Base-by-base conservation (phyloP, 1,140 invertebrate species). In the Bombus superbus region DNA sequence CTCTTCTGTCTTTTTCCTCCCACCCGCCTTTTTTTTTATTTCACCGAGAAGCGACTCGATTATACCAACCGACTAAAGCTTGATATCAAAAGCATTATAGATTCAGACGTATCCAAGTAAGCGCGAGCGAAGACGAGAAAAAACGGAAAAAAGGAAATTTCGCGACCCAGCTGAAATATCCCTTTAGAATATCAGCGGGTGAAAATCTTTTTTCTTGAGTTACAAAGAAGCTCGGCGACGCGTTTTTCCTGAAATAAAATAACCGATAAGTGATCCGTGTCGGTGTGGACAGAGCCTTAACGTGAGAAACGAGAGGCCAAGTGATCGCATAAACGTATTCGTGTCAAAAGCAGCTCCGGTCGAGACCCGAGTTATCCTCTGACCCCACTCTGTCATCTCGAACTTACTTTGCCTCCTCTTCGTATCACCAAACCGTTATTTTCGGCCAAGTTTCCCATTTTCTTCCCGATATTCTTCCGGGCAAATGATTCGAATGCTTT, bases 331-430 rank as follows among this genome's bases (percentile, higher is more conserved):
- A 94, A 94, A 94, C 92, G 93, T 94, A 94, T 93, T 94, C 92
- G 92, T 94, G 93, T 94, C 94, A 94, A 94, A 94, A 92, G 93
- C 92, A 92, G 88, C 91, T 88, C 90, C 93, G 93, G 93, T 92
- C 93, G 90, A 86, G 93, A 94, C 93, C 93, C 92, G 92, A 91
- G 93, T 94, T 94, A 94, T 94, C 94, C 94, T 94, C 87, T 94
- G 94, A 94, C 93, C 94, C 92, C 89, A 91, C 93, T 93, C 93
- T 91, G 91, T 93, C 93, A 92, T 94, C 93, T 93, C 90, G 83
- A 93, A 94, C 93, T 94, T 94, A 94, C 91, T 91, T 94, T 90
- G 91, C 86, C 92, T 87, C 84, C 82, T 80, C 76, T 85, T 79
- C 81, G 25, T 57, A 35, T 75, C 66, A 42, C 64, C 66, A 66